phyloP scores from a whole-genome alignment of 1,140 invertebrate genomes.

The Drosophila auraria region DNA sequence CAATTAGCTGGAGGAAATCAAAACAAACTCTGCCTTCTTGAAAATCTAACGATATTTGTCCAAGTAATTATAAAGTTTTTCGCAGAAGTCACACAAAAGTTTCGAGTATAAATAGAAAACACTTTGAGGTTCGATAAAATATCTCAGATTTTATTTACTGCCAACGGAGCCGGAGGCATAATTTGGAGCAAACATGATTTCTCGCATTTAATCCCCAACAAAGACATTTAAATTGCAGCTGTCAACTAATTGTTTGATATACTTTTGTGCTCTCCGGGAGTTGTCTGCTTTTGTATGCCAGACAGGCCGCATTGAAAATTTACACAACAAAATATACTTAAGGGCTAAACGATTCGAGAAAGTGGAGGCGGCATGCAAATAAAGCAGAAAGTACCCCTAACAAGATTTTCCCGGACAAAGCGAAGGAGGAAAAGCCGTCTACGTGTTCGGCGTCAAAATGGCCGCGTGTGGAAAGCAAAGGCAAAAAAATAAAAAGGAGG shows the following conservation, averaged over 20 bases:
- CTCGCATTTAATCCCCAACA: slow-evolving; percentile 13
- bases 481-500: slow-evolving; percentile 2
- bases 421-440: slow-evolving; percentile 56
- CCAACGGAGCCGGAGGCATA: slow-evolving; percentile 2
- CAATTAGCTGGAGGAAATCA: slow-evolving; percentile 15
- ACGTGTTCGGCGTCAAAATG: slow-evolving; percentile 80
- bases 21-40: not conserved
- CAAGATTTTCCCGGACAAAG: slow-evolving; percentile 73
- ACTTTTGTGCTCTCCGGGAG: slow-evolving; percentile 29
- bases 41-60: slow-evolving; percentile 16
- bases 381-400: slow-evolving; percentile 61
- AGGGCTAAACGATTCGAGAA: slow-evolving; percentile 49
- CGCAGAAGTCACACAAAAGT: not conserved
- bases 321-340: slow-evolving; percentile 73
- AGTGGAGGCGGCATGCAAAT: slow-evolving; percentile 46
- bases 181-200: slow-evolving; percentile 30
- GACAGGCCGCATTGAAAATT: slow-evolving; percentile 59
- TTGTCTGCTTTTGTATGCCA: slow-evolving; percentile 69
- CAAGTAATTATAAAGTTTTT: slow-evolving; percentile 16
- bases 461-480: slow-evolving; percentile 31
- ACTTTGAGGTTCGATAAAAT: slow-evolving; percentile 12
- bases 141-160: not conserved
- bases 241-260: slow-evolving; percentile 36
- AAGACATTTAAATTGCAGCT: slow-evolving; percentile 37
- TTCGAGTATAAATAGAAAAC: slow-evolving; percentile 11